phyloP scores from a whole-genome alignment of 2,113 vertebrate genomes.

The Entomyzon cyanotis region DNA sequence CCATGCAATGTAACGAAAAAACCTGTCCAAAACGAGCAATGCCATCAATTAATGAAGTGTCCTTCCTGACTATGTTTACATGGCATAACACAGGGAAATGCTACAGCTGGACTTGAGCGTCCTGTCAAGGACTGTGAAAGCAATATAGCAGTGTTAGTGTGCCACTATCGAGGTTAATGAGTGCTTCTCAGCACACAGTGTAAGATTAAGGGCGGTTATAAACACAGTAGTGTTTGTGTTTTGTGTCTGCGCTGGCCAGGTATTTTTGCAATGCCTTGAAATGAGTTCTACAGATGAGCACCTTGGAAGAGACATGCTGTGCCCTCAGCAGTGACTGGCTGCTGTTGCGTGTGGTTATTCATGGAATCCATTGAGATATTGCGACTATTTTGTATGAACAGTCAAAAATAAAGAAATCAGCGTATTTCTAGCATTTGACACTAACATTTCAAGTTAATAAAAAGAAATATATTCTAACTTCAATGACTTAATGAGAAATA shows the following conservation, averaged over 20 bases:
- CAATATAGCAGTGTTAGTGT: background rate
- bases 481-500: background rate
- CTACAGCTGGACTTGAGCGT: rapidly evolving
- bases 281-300: background rate
- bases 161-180: background rate
- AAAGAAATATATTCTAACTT: background rate
- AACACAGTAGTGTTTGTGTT: background rate
- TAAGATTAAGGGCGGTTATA: background rate
- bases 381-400: background rate
- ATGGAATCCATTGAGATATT: background rate
- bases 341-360: background rate
- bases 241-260: background rate
- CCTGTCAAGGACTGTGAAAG: background rate
- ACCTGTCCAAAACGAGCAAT: background rate
- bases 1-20: background rate
- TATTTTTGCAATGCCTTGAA: background rate
- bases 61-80: background rate
- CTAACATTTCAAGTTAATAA: background rate
- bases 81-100: background rate
- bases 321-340: background rate
- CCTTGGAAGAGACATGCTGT: background rate
- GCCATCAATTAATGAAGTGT: background rate
- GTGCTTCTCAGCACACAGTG: background rate
- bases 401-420: background rate
- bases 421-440: background rate